A percentile compares a stretch with the other conserved stretches of the same genome.
Evolutionary conservation across 2,888 invertebrate species (phyloP).

Genomic region (Drosophila ustulata): DNA sequence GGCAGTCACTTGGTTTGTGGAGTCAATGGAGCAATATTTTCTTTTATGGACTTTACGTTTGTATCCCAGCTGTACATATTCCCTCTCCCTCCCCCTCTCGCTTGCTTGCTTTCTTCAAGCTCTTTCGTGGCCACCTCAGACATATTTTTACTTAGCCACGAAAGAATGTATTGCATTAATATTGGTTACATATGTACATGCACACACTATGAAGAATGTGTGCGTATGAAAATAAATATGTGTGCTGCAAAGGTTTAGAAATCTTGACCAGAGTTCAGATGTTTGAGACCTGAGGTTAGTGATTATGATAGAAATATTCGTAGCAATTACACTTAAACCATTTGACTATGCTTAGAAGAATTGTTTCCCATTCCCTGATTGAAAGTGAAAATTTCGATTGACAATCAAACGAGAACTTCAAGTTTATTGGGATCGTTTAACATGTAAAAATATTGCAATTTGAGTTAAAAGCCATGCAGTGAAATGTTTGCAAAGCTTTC

Average conservation of each 20-base stretch:
- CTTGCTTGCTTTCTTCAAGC: background rate
- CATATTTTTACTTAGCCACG: slow-evolving; percentile 60
- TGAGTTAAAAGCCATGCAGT: background rate
- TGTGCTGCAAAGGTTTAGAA: slow-evolving; percentile 32
- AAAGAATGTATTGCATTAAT: slow-evolving; percentile 50
- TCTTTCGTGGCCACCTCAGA: slow-evolving; percentile 41
- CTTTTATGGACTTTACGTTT: slow-evolving; percentile 71
- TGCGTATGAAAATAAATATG: slow-evolving; percentile 18
- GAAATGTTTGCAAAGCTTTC: slow-evolving; percentile 21
- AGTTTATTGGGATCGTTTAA: no score
- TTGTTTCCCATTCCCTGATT: slow-evolving; percentile 39
- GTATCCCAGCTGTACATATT: slow-evolving; percentile 44
- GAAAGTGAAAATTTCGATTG: background rate
- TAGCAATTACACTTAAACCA: slow-evolving; percentile 33
- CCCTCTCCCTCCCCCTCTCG: background rate
- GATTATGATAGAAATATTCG: slow-evolving; percentile 47
- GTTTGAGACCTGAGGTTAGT: slow-evolving; percentile 24
- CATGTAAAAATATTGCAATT: no score
- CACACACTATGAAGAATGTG: background rate
- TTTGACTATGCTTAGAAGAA: slow-evolving; percentile 17
- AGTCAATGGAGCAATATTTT: slow-evolving; percentile 61
- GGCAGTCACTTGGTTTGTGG: slow-evolving; percentile 29
- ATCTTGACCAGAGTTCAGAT: slow-evolving; percentile 43
- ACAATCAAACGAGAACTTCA: no score
- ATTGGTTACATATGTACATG: slow-evolving; percentile 19